phyloP scores from a whole-genome alignment of 2,113 vertebrate genomes.

The Picathartes gymnocephalus region DNA sequence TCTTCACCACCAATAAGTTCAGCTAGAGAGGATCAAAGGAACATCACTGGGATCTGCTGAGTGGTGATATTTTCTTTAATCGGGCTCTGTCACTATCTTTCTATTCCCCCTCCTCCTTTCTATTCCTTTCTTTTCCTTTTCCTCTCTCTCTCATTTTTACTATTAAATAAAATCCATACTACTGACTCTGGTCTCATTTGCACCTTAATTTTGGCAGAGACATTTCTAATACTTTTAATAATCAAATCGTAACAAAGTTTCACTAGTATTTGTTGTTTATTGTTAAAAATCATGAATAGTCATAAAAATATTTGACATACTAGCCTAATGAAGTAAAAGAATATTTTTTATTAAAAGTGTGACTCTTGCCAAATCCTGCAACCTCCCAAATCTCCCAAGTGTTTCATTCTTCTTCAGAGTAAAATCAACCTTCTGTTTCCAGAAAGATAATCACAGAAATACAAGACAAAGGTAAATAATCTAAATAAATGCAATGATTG shows the following conservation, averaged over 20 bases:
- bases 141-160: background rate
- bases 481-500: background rate
- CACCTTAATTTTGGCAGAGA: background rate
- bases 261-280: background rate
- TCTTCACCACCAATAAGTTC: background rate
- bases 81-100: background rate
- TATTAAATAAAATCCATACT: background rate
- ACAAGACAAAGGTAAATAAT: background rate
- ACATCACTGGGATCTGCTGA: accelerated
- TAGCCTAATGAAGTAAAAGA: background rate
- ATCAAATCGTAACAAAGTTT: accelerated
- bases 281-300: background rate
- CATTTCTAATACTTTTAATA: background rate
- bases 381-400: background rate
- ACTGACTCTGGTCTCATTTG: background rate
- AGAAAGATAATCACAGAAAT: background rate
- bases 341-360: background rate
- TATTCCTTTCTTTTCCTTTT: background rate
- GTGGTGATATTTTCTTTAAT: background rate
- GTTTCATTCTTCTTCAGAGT: background rate
- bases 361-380: background rate
- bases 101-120: background rate
- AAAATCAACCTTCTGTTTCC: background rate
- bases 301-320: background rate
- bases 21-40: background rate